A percentile compares a stretch with the other conserved stretches of the same genome.
Evolutionary conservation across 1,140 invertebrate genomes (phyloP).

Genomic region (Meloidogyne exigua): DNA sequence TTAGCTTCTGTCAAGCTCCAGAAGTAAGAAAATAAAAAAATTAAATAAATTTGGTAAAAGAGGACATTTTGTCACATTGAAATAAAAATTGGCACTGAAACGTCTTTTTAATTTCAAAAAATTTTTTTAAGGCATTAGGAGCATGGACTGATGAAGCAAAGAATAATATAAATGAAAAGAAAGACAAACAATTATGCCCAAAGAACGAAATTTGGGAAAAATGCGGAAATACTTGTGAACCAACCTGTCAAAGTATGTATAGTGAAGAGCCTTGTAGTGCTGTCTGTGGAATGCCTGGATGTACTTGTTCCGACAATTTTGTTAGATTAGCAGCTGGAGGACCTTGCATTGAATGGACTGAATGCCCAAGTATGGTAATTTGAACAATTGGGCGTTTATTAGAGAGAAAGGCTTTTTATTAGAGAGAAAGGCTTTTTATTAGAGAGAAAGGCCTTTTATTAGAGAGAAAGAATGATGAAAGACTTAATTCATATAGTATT

Average conservation of each 20-base stretch:
- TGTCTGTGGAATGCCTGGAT: constrained; percentile 52
- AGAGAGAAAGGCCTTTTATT: too few species aligned
- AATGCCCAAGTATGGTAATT: constrained; percentile 51
- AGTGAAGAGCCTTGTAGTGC: constrained; percentile 56
- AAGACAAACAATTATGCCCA: constrained; percentile 30
- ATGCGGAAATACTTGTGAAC: constrained; percentile 61
- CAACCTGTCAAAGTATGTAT: constrained; percentile 59
- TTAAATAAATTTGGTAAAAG: background rate
- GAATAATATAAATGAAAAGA: background rate
- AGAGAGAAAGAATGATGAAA: too few species aligned
- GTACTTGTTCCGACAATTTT: constrained; percentile 62
- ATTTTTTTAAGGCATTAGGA: background rate
- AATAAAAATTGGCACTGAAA: background rate
- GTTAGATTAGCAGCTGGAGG: constrained; percentile 44
- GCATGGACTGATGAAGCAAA: background rate
- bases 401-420: background rate
- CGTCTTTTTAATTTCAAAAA: background rate
- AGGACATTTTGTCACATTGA: background rate
- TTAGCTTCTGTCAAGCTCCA: constrained; percentile 46
- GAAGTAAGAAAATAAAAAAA: constrained; percentile 16
- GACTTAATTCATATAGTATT: too few species aligned
- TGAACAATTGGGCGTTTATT: background rate
- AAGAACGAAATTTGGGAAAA: constrained; percentile 60
- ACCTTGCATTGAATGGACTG: constrained; percentile 55
- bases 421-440: too few species aligned